These are phyloP conservation scores for Hydropsyche tenuis DNA, from an alignment of 1,140 invertebrate species.

Conservation along the genomic window DNA sequence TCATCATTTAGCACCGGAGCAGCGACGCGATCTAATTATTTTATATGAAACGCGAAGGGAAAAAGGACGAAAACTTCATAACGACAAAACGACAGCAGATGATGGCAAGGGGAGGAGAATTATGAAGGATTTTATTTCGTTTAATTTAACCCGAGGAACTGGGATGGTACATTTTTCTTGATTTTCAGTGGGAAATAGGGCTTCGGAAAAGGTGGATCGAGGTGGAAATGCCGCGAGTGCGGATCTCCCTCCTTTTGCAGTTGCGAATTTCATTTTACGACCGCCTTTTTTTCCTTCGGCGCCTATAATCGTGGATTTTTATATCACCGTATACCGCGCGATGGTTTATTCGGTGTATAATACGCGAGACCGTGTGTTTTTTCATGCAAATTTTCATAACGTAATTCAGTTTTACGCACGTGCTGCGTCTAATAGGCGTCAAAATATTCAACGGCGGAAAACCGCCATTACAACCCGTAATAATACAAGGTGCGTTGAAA, in stretches of 20 bases:
- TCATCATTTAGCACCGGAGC: too few species aligned
- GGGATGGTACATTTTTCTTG: constrained; percentile 9
- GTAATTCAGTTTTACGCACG: neutral
- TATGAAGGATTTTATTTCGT: constrained; percentile 40
- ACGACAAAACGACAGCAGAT: neutral
- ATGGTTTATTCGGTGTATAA: too few species aligned
- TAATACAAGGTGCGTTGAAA: neutral
- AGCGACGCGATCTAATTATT: too few species aligned
- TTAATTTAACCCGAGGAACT: constrained; percentile 38
- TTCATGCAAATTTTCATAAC: constrained; percentile 1
- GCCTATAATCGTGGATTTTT: neutral
- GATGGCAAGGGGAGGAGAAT: constrained; percentile 38
- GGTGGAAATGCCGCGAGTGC: too few species aligned
- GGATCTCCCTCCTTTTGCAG: neutral
- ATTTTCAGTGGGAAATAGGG: constrained; percentile 16
- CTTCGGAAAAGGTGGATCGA: constrained; percentile 16
- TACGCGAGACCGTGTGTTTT: neutral
- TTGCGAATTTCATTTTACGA: constrained; percentile 18
- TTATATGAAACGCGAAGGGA: neutral
- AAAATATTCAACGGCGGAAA: too few species aligned
- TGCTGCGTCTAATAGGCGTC: too few species aligned
- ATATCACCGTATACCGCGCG: too few species aligned
- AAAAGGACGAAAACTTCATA: constrained; percentile 28
- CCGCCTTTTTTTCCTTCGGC: neutral
- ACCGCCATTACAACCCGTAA: neutral